Evolutionary conservation across 2,888 invertebrate species (phyloP).

Genomic region (Pycnomerus fuliginosus): DNA sequence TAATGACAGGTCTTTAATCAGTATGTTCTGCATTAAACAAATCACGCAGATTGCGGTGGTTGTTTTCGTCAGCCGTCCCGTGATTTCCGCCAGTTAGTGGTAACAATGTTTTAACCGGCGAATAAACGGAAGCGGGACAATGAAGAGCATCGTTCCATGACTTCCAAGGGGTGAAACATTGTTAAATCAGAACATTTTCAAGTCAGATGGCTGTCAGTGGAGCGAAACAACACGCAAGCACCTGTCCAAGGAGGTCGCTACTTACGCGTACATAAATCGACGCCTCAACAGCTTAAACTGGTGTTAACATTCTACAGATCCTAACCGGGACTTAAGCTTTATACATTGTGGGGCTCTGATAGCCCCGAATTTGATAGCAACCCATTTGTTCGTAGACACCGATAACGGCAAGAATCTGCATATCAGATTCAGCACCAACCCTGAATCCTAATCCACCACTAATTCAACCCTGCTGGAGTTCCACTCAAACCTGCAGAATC

Average conservation of each 20-base stretch:
- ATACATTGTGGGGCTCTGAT: conserved; percentile 24
- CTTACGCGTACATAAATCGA: conserved; percentile 17
- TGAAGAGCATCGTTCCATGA: conserved; percentile 44
- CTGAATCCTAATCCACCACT: conserved; percentile 21
- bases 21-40: conserved; percentile 29
- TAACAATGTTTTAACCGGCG: conserved; percentile 36
- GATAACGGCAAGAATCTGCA: conserved; percentile 33
- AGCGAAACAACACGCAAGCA: conserved; percentile 25
- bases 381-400: conserved; percentile 29
- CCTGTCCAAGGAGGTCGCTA: conserved; percentile 19
- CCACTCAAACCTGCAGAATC: conserved; percentile 10
- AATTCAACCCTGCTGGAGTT: conserved; percentile 16
- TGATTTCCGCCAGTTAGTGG: conserved; percentile 42
- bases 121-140: conserved; percentile 46
- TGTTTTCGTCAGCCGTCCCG: conserved; percentile 36
- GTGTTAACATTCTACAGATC: conserved; percentile 27
- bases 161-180: conserved; percentile 40
- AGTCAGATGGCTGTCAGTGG: conserved; percentile 29
- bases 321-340: conserved; percentile 26
- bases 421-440: conserved; percentile 27
- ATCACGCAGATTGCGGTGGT: conserved; percentile 36
- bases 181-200: conserved; percentile 38
- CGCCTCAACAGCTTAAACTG: conserved; percentile 19
- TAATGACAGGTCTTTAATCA: conserved; percentile 33
- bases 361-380: conserved; percentile 25